Percentiles rank a stretch among this genome's conserved stretches.
Conservation (phyloP, 2,113 vertebrate species). For the Triplophysa tibetana region DNA sequence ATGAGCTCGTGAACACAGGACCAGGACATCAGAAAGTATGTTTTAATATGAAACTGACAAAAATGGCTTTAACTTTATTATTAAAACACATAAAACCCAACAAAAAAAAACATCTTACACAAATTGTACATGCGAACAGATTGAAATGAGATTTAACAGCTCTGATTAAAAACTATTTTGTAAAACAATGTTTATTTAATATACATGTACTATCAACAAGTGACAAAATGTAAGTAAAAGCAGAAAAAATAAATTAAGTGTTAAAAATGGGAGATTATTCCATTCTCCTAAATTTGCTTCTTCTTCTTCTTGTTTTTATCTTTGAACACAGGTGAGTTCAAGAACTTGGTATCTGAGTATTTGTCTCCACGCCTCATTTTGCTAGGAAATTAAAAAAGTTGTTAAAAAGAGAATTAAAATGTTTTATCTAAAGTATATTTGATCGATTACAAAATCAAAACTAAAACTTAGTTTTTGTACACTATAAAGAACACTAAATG, state of each 20-base stretch:
- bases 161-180: neutral
- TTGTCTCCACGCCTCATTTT: conserved; percentile 77
- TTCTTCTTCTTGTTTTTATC: conserved; percentile 48
- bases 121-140: neutral
- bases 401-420: neutral
- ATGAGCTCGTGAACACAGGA: neutral
- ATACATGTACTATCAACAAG: neutral
- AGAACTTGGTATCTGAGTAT: conserved; percentile 65
- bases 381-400: conserved; percentile 53
- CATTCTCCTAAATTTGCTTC: conserved; percentile 28
- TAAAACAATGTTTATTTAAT: neutral
- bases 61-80: conserved; percentile 18
- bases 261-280: neutral
- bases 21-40: no score
- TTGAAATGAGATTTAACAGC: neutral
- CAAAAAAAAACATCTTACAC: neutral
- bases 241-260: neutral
- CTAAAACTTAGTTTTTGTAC: no score
- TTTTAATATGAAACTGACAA: neutral
- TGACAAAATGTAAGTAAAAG: neutral
- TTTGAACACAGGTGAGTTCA: conserved; percentile 69
- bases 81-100: neutral
- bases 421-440: neutral
- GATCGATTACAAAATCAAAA: neutral
- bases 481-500: no score